Conservation (phyloP, 2,888 invertebrate species). For the Taenaris catops region DNA sequence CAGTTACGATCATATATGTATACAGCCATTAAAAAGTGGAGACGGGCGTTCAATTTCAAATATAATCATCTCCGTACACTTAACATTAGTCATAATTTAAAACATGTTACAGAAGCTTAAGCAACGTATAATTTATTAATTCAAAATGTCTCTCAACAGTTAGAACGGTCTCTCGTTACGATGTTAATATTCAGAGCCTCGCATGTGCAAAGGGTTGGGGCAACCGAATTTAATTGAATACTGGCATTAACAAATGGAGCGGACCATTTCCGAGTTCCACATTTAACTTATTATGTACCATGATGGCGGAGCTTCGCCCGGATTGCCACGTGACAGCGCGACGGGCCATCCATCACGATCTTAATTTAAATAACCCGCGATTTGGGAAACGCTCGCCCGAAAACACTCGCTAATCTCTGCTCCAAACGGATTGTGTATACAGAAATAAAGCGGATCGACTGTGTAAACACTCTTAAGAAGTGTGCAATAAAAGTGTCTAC, state of each 20-base stretch:
- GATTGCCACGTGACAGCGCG: slow-evolving; percentile 65
- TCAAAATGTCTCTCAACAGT: slow-evolving; percentile 18
- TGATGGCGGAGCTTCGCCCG: slow-evolving; percentile 53
- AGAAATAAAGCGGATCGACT: slow-evolving; percentile 51
- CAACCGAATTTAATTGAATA: slow-evolving; percentile 75
- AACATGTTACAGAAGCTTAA: slow-evolving; percentile 4
- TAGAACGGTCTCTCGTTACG: slow-evolving; percentile 28
- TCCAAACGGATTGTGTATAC: slow-evolving; percentile 50
- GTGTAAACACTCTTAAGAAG: slow-evolving; percentile 47
- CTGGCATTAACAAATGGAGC: slow-evolving; percentile 76
- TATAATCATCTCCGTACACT: slow-evolving; percentile 3
- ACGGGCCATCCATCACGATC: slow-evolving; percentile 73
- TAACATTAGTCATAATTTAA: slow-evolving; percentile 22
- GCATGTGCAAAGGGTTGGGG: slow-evolving; percentile 64
- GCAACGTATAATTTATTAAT: slow-evolving; percentile 20
- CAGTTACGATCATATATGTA: no score
- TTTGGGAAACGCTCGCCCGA: slow-evolving; percentile 55
- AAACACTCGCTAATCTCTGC: slow-evolving; percentile 60
- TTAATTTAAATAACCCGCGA: slow-evolving; percentile 75
- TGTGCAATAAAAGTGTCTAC: slow-evolving; percentile 46
- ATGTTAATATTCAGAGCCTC: slow-evolving; percentile 61
- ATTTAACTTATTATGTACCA: slow-evolving; percentile 73
- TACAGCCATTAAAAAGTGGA: no score
- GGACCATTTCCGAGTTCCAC: slow-evolving; percentile 68
- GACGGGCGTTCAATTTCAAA: neutral